Conservation (phyloP, 2,888 invertebrate genomes). For the Pharmacophagus antenor region DNA sequence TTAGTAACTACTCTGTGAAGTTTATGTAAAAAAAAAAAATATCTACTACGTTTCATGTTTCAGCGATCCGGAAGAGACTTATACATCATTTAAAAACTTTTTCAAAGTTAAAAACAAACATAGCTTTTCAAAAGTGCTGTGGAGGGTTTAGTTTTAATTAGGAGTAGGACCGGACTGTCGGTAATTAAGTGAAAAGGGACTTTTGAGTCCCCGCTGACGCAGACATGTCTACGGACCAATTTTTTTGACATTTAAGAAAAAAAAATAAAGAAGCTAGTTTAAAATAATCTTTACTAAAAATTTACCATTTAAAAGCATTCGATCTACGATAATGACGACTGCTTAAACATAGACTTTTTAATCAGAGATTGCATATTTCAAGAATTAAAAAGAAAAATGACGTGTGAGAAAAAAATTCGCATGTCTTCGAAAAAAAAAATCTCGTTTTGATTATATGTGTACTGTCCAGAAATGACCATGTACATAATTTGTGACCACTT, state of each 20-base stretch:
- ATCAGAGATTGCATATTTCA: too few species aligned
- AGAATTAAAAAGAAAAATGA: too few species aligned
- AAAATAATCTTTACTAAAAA: neutral
- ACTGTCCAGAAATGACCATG: too few species aligned
- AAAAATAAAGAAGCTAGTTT: neutral
- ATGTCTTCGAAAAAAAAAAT: too few species aligned
- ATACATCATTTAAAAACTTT: constrained; percentile 3
- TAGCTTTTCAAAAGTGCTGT: constrained; percentile 32
- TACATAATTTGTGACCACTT: too few species aligned
- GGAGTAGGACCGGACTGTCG: constrained; percentile 26
- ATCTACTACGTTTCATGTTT: neutral
- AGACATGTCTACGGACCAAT: constrained; percentile 5
- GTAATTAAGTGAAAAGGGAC: constrained; percentile 33
- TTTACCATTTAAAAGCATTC: too few species aligned
- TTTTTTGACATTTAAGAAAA: neutral
- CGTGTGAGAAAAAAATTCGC: too few species aligned
- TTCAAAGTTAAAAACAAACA: constrained; percentile 29
- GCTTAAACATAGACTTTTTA: too few species aligned
- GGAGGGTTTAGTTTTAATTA: constrained; percentile 43
- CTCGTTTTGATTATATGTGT: too few species aligned
- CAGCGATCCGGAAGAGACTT: neutral
- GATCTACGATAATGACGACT: too few species aligned
- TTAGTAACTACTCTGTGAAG: too few species aligned
- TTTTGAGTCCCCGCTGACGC: constrained; percentile 6
- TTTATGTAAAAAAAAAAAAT: too few species aligned